Percentiles rank a stretch among this genome's conserved stretches.
Evolutionary conservation across 2,797 vertebrate genomes (phyloP).

Genomic region (Cynodonichthys magdalenae): DNA sequence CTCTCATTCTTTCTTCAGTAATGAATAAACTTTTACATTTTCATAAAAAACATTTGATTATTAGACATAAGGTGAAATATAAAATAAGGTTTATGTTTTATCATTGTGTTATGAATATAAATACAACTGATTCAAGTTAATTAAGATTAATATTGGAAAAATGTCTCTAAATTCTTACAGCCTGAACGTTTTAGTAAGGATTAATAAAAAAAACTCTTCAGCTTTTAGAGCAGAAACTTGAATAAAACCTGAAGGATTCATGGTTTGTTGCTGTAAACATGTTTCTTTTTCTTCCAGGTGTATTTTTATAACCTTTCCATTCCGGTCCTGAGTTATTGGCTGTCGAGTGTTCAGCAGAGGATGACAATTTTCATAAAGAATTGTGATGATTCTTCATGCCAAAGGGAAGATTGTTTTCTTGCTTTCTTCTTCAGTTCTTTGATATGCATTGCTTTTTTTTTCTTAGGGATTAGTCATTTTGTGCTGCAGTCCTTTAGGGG

Average conservation of each 20-base stretch:
- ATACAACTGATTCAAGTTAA: too few species aligned
- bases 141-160: not conserved
- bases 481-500: conserved; percentile 28
- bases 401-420: conserved; percentile 12
- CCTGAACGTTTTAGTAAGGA: too few species aligned
- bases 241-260: not conserved
- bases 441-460: conserved; percentile 28
- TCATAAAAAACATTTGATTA: too few species aligned
- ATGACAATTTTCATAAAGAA: conserved; percentile 12
- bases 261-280: not conserved
- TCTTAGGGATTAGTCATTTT: conserved; percentile 39
- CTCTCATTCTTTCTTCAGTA: too few species aligned
- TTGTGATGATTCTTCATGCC: conserved; percentile 9
- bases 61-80: too few species aligned
- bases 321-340: not conserved
- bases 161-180: not conserved
- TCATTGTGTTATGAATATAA: too few species aligned
- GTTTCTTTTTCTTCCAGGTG: not conserved
- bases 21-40: not conserved
- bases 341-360: not conserved
- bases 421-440: conserved; percentile 21
- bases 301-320: not conserved
- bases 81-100: too few species aligned
- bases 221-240: not conserved
- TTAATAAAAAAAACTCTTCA: too few species aligned